Base-by-base conservation (phyloP, 1,140 invertebrate genomes). In the Pseudachorutes palmiensis region DNA sequence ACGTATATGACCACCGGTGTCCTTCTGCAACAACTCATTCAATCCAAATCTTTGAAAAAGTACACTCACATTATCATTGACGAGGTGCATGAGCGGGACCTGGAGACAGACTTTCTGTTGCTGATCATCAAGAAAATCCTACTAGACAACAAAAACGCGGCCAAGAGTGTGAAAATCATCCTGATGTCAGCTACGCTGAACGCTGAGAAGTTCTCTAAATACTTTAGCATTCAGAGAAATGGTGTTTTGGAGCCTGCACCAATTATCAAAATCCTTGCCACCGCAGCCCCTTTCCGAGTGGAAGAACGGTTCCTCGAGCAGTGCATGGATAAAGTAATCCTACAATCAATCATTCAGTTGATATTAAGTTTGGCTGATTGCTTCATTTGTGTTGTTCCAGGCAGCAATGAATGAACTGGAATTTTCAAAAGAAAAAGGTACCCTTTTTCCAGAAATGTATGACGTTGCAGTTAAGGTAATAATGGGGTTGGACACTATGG, bases 41-140 rank as follows among this genome's bases (percentile, higher is more conserved):
- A 84, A 1, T 75, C 75, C 33, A 84, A 83, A 69, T 79, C 81
- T 57, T 76, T 88, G 64, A 75, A 80, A 33, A 79, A 81, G 28
- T 87, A 82, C 67, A 95, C 95, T 0, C 96, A 99, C 77, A 85
- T 99, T 57, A 88, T 99, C 74, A 80, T 99, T 9, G 94, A 94
- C 79, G 91, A 97, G 78, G 88, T 99, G 26, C 97, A 99, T 76
- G 96, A 99, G 80, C 82, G 97, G 28, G 90, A 94, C 75, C 85
- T 91, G 77, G 91, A 98, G 64, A 92, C 93, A 82, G 94, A 88
- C 84, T 96, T 99, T 77, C 79, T 97, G 2, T 76, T 99, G 2
- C 82, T 97, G 24, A 79, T 97, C 22, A 82, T 98, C 0, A 86
- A 88, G 66, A 90, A 90, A 36, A 9, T 45, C 9, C 36, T 45